phyloP scores from a whole-genome alignment of 2,113 vertebrate genomes.

The Mugil cephalus region DNA sequence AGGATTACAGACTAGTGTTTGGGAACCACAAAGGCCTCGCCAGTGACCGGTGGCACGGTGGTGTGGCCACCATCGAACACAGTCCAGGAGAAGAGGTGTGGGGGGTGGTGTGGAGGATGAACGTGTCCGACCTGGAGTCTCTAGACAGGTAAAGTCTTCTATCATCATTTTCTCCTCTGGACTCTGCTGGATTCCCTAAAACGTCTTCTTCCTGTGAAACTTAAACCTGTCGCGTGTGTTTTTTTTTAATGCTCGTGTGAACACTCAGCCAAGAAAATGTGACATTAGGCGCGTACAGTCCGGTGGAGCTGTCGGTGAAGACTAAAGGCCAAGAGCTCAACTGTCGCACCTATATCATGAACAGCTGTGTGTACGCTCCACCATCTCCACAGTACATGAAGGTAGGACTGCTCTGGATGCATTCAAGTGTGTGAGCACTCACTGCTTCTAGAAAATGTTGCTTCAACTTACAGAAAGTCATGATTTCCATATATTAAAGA shows the following conservation, averaged over 20 bases:
- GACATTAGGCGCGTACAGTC: conserved; percentile 85
- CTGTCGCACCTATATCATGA: conserved; percentile 93
- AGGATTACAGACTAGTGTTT: conserved; percentile 93
- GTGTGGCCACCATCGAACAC: conserved; percentile 89
- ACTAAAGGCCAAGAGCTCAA: conserved; percentile 81
- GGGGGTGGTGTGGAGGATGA: conserved; percentile 94
- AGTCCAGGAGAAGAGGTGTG: conserved; percentile 91
- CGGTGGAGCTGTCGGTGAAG: conserved; percentile 86
- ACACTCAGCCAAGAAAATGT: conserved; percentile 90
- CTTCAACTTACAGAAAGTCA: too few relatives aligned
- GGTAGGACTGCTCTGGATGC: conserved; percentile 71
- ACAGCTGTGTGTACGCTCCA: conserved; percentile 84
- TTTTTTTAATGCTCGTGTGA: not conserved
- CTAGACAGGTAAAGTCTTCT: conserved; percentile 84
- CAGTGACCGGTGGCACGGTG: conserved; percentile 90
- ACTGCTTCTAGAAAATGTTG: not conserved
- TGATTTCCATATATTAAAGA: too few relatives aligned
- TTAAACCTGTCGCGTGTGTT: not conserved
- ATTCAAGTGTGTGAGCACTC: not conserved
- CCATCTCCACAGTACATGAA: conserved; percentile 93
- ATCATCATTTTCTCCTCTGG: rapidly evolving
- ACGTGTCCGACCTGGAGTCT: conserved; percentile 84
- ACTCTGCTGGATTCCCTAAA: too few relatives aligned
- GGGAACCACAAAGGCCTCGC: conserved; percentile 86
- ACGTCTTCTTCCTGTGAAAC: not conserved